A percentile compares a stretch with the other conserved stretches of the same genome.
Evolutionary conservation across 2,888 invertebrate genomes (phyloP).

Genomic region (Tinea semifulvella): DNA sequence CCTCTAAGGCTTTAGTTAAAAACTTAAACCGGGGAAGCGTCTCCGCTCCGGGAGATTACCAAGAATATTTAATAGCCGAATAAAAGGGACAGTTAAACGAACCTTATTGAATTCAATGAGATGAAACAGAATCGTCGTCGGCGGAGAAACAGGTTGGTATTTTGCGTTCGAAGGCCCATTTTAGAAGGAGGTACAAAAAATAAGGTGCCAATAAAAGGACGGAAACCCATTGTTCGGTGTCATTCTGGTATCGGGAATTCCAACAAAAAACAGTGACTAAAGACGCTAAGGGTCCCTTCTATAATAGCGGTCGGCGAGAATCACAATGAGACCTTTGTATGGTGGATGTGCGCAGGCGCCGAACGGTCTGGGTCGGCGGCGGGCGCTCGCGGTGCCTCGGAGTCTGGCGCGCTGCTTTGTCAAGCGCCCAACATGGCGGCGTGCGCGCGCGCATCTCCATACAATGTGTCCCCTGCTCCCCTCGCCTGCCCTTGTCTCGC

Average conservation of each 20-base stretch:
- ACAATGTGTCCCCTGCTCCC: conserved; percentile 28
- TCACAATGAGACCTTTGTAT: conserved; percentile 60
- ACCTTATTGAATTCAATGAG: conserved; percentile 5
- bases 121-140: conserved; percentile 29
- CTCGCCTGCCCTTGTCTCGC: conserved; percentile 11
- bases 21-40: background rate
- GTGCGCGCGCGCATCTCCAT: conserved; percentile 31
- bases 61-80: background rate
- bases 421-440: conserved; percentile 23
- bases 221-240: conserved; percentile 64
- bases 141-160: conserved; percentile 55
- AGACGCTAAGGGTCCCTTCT: conserved; percentile 41
- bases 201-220: conserved; percentile 66
- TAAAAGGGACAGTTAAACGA: conserved; percentile 2
- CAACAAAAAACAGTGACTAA: conserved; percentile 40
- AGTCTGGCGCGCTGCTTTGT: conserved; percentile 32
- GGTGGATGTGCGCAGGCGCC: conserved; percentile 46
- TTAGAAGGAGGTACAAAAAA: conserved; percentile 54
- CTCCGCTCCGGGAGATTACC: background rate
- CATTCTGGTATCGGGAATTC: conserved; percentile 61
- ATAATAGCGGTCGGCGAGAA: conserved; percentile 44
- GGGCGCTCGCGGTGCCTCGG: conserved; percentile 37
- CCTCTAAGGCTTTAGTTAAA: too few species aligned
- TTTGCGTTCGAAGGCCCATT: conserved; percentile 51
- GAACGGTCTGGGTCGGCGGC: conserved; percentile 49